Conservation (phyloP, 2,797 vertebrate genomes). For the Rhinella marina region DNA sequence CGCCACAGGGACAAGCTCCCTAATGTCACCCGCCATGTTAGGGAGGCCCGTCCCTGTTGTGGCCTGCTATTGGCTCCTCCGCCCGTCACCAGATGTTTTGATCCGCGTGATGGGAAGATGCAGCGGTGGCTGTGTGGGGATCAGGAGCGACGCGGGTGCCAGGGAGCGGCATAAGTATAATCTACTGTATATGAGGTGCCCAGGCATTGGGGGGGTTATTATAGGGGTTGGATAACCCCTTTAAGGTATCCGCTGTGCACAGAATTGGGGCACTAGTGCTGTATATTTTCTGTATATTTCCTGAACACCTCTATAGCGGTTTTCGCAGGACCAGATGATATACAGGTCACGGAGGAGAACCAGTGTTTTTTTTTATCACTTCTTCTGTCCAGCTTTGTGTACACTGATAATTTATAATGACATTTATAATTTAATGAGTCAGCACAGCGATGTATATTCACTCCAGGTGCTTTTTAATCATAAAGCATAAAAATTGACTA, state of each 20-base stretch:
- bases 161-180: too few relatives aligned
- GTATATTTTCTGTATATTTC: neutral
- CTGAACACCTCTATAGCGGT: neutral
- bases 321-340: neutral
- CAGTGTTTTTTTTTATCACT: neutral
- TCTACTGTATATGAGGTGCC: too few relatives aligned
- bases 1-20: too few relatives aligned
- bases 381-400: conserved; percentile 12
- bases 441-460: neutral
- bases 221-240: neutral
- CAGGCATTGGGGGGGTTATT: too few relatives aligned
- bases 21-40: too few relatives aligned
- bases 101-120: too few relatives aligned
- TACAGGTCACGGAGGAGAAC: neutral
- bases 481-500: conserved; percentile 17
- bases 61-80: too few relatives aligned
- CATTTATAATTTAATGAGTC: conserved; percentile 16
- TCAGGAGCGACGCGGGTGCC: too few relatives aligned
- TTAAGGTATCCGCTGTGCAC: neutral
- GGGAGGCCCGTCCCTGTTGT: too few relatives aligned
- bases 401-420: conserved; percentile 10
- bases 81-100: too few relatives aligned
- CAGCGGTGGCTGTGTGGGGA: too few relatives aligned
- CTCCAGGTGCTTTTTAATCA: conserved; percentile 14
- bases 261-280: neutral